A percentile compares a stretch with the other conserved stretches of the same genome.
Evolutionary conservation across 64 coral and sea anemone species (phyloP).

Genomic region (Acropora yongei): DNA sequence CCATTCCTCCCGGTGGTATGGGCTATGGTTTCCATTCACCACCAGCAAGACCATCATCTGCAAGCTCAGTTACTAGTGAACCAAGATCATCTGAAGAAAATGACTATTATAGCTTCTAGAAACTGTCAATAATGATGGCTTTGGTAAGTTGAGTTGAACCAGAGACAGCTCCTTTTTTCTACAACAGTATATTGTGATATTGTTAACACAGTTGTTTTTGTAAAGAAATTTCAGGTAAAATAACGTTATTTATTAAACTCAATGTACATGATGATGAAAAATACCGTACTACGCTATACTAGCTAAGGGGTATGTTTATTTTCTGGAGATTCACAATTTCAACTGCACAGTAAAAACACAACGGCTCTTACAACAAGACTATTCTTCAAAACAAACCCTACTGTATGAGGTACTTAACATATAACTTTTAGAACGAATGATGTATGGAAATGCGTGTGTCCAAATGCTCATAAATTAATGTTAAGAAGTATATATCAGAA

Average conservation of each 20-base stretch:
- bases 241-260: too few relatives aligned
- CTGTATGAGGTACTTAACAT: conserved; percentile 4
- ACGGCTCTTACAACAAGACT: neutral
- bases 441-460: conserved; percentile 16
- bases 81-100: neutral
- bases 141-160: neutral
- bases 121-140: neutral
- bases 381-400: conserved; percentile 2
- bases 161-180: too few relatives aligned
- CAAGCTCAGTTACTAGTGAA: conserved; percentile 17
- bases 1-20: neutral
- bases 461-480: neutral
- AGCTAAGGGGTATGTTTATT: conserved; percentile 1
- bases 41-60: conserved; percentile 4
- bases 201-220: too few relatives aligned
- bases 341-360: neutral
- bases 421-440: conserved; percentile 23
- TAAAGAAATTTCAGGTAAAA: too few relatives aligned
- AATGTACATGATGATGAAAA: too few relatives aligned
- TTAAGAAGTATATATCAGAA: neutral
- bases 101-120: neutral
- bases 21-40: neutral
- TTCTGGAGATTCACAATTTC: neutral
- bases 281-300: neutral
- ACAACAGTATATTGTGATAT: too few relatives aligned